Percentiles rank a stretch among this genome's conserved stretches.
These are phyloP conservation scores for Rapana venosa DNA, from an alignment of 2,888 invertebrate species.

Conservation along the genomic window DNA sequence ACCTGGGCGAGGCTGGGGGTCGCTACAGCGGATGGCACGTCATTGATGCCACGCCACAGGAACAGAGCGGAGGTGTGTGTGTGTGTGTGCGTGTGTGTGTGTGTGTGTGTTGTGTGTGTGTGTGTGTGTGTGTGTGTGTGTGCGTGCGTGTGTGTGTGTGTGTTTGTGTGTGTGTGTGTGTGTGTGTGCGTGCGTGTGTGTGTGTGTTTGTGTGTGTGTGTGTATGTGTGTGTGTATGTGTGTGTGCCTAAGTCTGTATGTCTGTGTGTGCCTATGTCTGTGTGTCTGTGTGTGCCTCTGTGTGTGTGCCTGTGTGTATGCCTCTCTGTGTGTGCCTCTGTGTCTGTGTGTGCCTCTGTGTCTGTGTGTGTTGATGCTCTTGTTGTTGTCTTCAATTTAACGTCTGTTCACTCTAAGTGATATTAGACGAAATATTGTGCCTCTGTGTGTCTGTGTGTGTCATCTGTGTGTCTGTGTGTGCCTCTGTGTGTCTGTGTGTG, in stretches of 20 bases:
- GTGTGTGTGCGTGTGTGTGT: conserved; percentile 7
- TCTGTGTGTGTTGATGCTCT: background rate
- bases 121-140: conserved; percentile 9
- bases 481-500: background rate
- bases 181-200: background rate
- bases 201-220: background rate
- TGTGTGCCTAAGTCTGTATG: background rate
- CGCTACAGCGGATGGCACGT: conserved; percentile 51
- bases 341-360: background rate
- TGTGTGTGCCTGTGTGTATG: background rate
- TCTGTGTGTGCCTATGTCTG: background rate
- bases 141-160: conserved; percentile 11
- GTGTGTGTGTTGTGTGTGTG: background rate
- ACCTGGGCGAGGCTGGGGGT: conserved; percentile 18
- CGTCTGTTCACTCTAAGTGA: too few relatives aligned
- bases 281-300: background rate
- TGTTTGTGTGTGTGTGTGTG: background rate
- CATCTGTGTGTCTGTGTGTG: background rate
- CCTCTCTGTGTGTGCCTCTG: background rate
- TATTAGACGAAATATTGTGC: too few relatives aligned
- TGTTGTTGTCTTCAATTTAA: too few relatives aligned
- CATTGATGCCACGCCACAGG: conserved; percentile 52
- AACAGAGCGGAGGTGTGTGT: conserved; percentile 46
- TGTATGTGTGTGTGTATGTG: background rate
- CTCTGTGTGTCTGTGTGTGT: background rate